phyloP scores from a whole-genome alignment of 1,140 invertebrate genomes.

The Listronotus oregonensis region DNA sequence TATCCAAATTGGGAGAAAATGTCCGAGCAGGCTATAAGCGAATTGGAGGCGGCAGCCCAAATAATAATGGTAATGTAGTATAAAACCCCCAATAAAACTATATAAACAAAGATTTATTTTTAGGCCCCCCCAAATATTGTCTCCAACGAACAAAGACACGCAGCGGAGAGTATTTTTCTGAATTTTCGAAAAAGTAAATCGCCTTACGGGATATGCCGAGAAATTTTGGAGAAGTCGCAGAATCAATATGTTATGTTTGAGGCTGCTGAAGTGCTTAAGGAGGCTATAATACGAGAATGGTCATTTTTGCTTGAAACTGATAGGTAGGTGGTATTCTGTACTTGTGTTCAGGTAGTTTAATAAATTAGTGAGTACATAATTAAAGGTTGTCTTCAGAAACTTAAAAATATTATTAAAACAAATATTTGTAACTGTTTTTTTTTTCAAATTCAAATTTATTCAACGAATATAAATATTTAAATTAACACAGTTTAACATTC shows the following conservation, averaged over 20 bases:
- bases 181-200: slow-evolving; percentile 81
- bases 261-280: slow-evolving; percentile 81
- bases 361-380: too few relatives aligned
- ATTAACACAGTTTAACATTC: too few relatives aligned
- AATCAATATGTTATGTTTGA: slow-evolving; percentile 88
- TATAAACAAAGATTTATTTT: slow-evolving; percentile 46
- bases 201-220: slow-evolving; percentile 79
- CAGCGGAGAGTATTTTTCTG: slow-evolving; percentile 79
- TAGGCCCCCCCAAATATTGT: slow-evolving; percentile 84
- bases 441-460: too few relatives aligned
- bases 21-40: slow-evolving; percentile 43
- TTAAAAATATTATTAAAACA: too few relatives aligned
- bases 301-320: slow-evolving; percentile 67
- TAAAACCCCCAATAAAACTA: slow-evolving; percentile 12
- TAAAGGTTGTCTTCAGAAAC: too few relatives aligned
- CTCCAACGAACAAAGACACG: slow-evolving; percentile 74
- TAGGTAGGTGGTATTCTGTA: slow-evolving; percentile 18
- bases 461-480: too few relatives aligned
- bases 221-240: slow-evolving; percentile 78
- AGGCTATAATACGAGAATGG: slow-evolving; percentile 85
- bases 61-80: slow-evolving; percentile 50
- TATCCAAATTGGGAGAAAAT: slow-evolving; percentile 18
- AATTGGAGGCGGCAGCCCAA: slow-evolving; percentile 51
- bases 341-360: too few relatives aligned
- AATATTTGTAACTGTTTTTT: too few relatives aligned